phyloP scores from a whole-genome alignment of 1,140 invertebrate species.

The Nasonia vitripennis region DNA sequence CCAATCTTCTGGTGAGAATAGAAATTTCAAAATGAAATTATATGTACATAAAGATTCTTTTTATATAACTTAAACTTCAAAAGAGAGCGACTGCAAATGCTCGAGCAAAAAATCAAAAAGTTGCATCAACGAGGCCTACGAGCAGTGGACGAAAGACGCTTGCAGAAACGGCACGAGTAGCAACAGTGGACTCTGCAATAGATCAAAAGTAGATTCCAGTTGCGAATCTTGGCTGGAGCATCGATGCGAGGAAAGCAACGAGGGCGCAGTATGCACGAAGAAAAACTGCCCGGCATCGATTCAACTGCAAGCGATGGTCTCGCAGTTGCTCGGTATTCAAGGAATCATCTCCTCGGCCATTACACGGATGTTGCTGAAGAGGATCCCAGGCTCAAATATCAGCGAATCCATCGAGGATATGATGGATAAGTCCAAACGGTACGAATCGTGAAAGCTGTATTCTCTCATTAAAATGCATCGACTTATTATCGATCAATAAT shows the following conservation, averaged over 20 bases:
- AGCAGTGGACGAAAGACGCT: neutral
- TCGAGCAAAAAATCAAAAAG: neutral
- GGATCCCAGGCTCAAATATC: slow-evolving; percentile 66
- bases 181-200: neutral
- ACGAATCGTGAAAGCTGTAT: neutral
- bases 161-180: neutral
- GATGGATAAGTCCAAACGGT: slow-evolving; percentile 61
- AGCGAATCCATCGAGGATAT: slow-evolving; percentile 64
- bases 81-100: slow-evolving; percentile 29
- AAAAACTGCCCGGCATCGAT: slow-evolving; percentile 66
- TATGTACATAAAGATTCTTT: no score
- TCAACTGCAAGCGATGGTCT: slow-evolving; percentile 67
- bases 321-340: slow-evolving; percentile 67
- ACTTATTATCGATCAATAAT: neutral
- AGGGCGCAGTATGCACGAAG: slow-evolving; percentile 63
- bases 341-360: slow-evolving; percentile 67
- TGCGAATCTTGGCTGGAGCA: slow-evolving; percentile 56
- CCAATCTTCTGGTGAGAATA: slow-evolving; percentile 37
- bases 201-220: neutral
- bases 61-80: neutral
- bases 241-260: slow-evolving; percentile 55
- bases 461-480: neutral
- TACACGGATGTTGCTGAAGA: slow-evolving; percentile 65
- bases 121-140: neutral
- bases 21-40: neutral